Conservation (phyloP, 2,888 invertebrate species). For the Athalia cordata region DNA sequence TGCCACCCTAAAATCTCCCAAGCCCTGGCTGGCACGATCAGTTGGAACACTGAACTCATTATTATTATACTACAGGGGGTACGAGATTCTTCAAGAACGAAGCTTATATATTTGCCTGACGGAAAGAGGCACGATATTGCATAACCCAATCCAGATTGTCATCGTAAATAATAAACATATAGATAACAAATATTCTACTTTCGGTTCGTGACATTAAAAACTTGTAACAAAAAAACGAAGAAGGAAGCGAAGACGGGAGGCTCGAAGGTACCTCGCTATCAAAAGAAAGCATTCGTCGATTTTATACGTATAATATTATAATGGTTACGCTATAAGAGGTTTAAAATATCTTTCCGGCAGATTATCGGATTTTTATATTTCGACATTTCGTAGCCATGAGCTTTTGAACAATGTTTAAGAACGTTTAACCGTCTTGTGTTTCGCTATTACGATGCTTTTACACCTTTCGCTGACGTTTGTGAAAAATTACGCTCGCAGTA, state of each 20-base stretch:
- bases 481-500: neutral
- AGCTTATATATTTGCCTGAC: slow-evolving; percentile 9
- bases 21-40: slow-evolving; percentile 34
- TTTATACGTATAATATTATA: no score
- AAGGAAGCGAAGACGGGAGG: neutral
- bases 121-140: slow-evolving; percentile 40
- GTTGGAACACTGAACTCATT: slow-evolving; percentile 16
- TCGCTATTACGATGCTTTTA: neutral
- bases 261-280: neutral
- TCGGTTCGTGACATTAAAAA: slow-evolving; percentile 37
- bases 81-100: slow-evolving; percentile 19
- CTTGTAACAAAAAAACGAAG: slow-evolving; percentile 14
- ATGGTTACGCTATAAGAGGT: no score
- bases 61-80: neutral
- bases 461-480: neutral
- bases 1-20: slow-evolving; percentile 13
- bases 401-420: no score
- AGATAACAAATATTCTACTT: slow-evolving; percentile 23
- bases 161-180: slow-evolving; percentile 25
- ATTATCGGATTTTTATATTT: no score
- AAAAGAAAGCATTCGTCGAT: no score
- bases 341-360: no score
- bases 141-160: slow-evolving; percentile 25
- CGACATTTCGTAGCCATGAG: no score
- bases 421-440: no score